Conservation (phyloP, 2,888 invertebrate genomes). For the Byasa hedistus region DNA sequence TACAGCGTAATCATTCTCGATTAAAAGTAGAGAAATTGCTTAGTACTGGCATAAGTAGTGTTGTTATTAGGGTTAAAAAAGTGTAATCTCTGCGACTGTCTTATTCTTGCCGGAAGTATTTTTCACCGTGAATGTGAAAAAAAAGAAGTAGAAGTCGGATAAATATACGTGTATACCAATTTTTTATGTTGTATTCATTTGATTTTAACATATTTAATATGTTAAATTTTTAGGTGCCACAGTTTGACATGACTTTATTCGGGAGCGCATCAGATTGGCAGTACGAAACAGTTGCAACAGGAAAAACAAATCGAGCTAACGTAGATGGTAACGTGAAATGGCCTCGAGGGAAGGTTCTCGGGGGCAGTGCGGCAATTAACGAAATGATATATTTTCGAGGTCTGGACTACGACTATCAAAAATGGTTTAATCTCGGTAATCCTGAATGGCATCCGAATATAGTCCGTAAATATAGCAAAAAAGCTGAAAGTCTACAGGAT, state of each 20-base stretch:
- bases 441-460: conserved; percentile 76
- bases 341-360: conserved; percentile 83
- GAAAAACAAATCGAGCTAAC: conserved; percentile 84
- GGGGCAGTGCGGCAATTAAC: conserved; percentile 79
- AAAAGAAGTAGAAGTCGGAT: too few species aligned
- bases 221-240: conserved; percentile 44
- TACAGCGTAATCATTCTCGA: too few species aligned
- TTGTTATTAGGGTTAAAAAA: too few species aligned
- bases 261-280: conserved; percentile 85
- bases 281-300: conserved; percentile 85
- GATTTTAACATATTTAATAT: too few species aligned
- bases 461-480: conserved; percentile 11
- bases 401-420: conserved; percentile 69
- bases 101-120: too few species aligned
- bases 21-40: too few species aligned
- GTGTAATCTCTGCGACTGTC: too few species aligned
- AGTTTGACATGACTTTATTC: conserved; percentile 45
- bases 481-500: conserved; percentile 53
- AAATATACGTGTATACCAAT: too few species aligned
- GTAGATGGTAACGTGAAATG: conserved; percentile 68
- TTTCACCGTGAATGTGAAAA: too few species aligned
- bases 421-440: conserved; percentile 77
- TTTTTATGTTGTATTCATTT: too few species aligned
- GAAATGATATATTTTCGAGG: conserved; percentile 80
- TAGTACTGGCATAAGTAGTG: too few species aligned